Evolutionary conservation across 2,797 vertebrate genomes (phyloP).

Genomic region (Rhyacichthys aspro): DNA sequence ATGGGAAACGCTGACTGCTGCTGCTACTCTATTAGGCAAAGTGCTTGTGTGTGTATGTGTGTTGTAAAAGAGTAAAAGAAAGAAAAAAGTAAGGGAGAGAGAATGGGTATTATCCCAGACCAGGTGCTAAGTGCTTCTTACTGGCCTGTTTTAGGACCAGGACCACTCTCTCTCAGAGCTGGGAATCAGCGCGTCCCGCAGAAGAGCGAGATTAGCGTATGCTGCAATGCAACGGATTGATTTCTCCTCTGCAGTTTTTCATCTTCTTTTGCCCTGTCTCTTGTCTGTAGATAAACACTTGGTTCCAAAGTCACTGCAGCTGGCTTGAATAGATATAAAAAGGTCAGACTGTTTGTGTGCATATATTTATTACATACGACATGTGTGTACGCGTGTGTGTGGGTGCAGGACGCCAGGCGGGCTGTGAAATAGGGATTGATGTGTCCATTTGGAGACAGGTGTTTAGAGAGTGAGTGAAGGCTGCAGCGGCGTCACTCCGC

Average conservation of each 20-base stretch:
- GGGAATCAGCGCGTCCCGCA: conserved; percentile 56
- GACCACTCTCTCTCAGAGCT: conserved; percentile 62
- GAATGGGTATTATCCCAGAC: conserved; percentile 65
- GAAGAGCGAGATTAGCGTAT: conserved; percentile 52
- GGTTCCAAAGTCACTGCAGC: conserved; percentile 34
- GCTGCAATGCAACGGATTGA: conserved; percentile 62
- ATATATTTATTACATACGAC: conserved; percentile 28
- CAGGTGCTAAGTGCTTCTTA: conserved; percentile 75
- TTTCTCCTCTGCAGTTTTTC: conserved; percentile 46
- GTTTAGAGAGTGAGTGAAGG: conserved; percentile 74
- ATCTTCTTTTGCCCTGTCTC: conserved; percentile 42
- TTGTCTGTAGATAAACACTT: conserved; percentile 39
- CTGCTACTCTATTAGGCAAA: conserved; percentile 83
- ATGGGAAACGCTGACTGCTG: conserved; percentile 81
- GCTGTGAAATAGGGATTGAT: conserved; percentile 85
- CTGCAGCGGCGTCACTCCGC: conserved; percentile 63
- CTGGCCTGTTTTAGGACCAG: conserved; percentile 56
- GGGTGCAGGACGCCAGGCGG: conserved; percentile 70
- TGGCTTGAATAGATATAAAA: conserved; percentile 34
- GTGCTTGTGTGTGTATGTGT: conserved; percentile 71
- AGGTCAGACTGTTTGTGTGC: conserved; percentile 14
- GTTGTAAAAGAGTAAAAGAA: conserved; percentile 28
- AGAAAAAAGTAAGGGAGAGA: conserved; percentile 34
- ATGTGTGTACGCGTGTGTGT: conserved; percentile 37
- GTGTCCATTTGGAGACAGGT: conserved; percentile 82